phyloP scores from a whole-genome alignment of 1,140 invertebrate genomes.

The Antheraea pernyi region DNA sequence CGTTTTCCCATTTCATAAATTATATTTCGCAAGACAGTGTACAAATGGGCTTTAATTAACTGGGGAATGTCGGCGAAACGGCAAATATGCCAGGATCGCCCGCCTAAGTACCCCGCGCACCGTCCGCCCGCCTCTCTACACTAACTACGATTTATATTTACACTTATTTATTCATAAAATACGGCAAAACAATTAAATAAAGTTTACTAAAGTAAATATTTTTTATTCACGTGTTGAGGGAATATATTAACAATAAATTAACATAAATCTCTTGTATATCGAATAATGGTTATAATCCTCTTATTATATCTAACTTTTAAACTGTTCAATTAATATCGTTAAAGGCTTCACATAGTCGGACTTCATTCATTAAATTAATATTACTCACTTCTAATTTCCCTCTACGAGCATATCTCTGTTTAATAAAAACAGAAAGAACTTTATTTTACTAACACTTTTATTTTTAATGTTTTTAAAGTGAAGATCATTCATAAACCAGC shows the following conservation, averaged over 20 bases:
- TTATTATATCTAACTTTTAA: not conserved
- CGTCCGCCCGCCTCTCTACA: slow-evolving; percentile 21
- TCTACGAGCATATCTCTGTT: not conserved
- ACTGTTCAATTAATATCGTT: not conserved
- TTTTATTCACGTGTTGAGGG: slow-evolving; percentile 11
- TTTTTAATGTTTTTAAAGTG: slow-evolving; percentile 1
- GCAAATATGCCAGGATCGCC: slow-evolving; percentile 62
- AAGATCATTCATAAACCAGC: not conserved
- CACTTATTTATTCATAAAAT: slow-evolving; percentile 58
- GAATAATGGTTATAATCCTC: too few species aligned
- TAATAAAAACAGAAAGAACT: not conserved
- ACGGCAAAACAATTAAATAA: slow-evolving; percentile 39
- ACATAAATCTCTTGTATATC: not conserved
- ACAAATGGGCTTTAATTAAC: slow-evolving; percentile 75
- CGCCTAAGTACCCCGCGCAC: slow-evolving; percentile 29
- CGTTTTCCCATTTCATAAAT: slow-evolving; percentile 65
- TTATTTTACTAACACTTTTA: slow-evolving; percentile 4
- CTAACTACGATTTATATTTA: slow-evolving; percentile 65
- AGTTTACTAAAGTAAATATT: slow-evolving; percentile 28
- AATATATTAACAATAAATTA: not conserved
- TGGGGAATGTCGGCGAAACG: slow-evolving; percentile 65
- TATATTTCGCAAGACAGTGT: slow-evolving; percentile 68
- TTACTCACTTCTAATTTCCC: not conserved
- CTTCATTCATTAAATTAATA: not conserved
- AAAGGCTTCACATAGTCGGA: not conserved